Evolutionary conservation across 2,113 vertebrate species (phyloP), one percentile per base, ranked within the genome.

Genomic region (Paralichthys olivaceus): DNA sequence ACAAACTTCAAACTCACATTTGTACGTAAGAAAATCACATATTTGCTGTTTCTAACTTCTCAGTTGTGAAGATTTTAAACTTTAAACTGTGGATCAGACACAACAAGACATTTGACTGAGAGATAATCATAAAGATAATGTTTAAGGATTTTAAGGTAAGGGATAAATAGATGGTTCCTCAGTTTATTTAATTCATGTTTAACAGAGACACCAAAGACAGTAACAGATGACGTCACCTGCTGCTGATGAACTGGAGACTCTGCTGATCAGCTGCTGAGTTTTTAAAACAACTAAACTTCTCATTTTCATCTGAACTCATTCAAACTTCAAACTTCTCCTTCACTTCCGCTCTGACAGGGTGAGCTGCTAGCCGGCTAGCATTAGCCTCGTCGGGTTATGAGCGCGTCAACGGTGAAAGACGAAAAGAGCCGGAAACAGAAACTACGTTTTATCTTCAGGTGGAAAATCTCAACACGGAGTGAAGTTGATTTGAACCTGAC

Each of bases 161-260:
- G 28, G 28, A 29, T 5, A 29, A 29, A 29, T 5, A 29, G 28
- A 29, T 29, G n/a, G n/a, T n/a, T n/a, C n/a, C n/a, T 40, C 37
- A 40, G 3, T 40, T 12, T 40, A 13, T 40, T 40, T 13, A 40
- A 40, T 12, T 40, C 3, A 40, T 40, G 11, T 40, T 13, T 40
- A 0, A 40, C 11, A 12, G 3, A 40, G 9, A 40, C 12, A 13
- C 12, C 28, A n/a, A 34, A 9, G 8, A 34, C 1, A 34, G 9
- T 34, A 34, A 40, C 0, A 40, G 12, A 61, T n/a, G 13, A 37
- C 17, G 74, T 81, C 64, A 89, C 87, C 85, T 84, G 84, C 65
- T 54, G 80, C 19, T 23, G 77, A 8, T 8, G 61, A 43, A 49
- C 69, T 51, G 75, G 45, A 59, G 26, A 54, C 49, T 79, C 81